Evolutionary conservation across 2,797 vertebrate species (phyloP).

Genomic region (Thamnophis elegans): DNA sequence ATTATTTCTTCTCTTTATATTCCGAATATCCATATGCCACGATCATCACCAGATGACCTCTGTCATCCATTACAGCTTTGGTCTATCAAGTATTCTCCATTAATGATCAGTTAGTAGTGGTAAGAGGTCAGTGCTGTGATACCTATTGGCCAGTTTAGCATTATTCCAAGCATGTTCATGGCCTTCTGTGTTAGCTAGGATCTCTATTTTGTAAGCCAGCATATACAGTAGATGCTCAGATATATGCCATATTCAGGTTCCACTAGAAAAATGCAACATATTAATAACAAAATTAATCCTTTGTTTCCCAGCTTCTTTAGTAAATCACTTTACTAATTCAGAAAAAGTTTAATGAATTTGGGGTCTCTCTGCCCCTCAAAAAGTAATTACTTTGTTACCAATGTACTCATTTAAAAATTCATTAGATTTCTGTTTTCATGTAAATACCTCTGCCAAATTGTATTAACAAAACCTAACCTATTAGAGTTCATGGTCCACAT

Average conservation of each 20-base stretch:
- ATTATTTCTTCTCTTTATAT: background rate
- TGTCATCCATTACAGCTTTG: background rate
- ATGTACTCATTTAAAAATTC: constrained; percentile 73
- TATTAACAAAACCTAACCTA: constrained; percentile 78
- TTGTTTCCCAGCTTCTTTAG: constrained; percentile 68
- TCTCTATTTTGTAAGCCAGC: background rate
- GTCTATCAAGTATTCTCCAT: background rate
- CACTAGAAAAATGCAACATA: background rate
- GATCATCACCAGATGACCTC: background rate
- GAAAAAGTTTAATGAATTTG: constrained; percentile 76
- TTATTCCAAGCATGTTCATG: background rate
- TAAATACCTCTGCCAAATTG: constrained; percentile 76
- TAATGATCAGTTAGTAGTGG: background rate
- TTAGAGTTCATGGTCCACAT: constrained; percentile 78
- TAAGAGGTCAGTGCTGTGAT: background rate
- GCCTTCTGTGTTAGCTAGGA: background rate
- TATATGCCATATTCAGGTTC: background rate
- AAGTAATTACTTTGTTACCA: constrained; percentile 67
- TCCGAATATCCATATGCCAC: background rate
- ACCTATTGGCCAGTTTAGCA: background rate
- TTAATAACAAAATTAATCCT: constrained; percentile 24
- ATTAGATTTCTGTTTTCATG: constrained; percentile 77
- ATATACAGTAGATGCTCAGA: background rate
- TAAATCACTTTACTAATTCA: constrained; percentile 72
- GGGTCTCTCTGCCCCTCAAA: constrained; percentile 37